A percentile compares a stretch with the other conserved stretches of the same genome.
These are phyloP conservation scores for Mustelus asterias DNA, from an alignment of 2,113 vertebrate genomes.

Conservation along the genomic window DNA sequence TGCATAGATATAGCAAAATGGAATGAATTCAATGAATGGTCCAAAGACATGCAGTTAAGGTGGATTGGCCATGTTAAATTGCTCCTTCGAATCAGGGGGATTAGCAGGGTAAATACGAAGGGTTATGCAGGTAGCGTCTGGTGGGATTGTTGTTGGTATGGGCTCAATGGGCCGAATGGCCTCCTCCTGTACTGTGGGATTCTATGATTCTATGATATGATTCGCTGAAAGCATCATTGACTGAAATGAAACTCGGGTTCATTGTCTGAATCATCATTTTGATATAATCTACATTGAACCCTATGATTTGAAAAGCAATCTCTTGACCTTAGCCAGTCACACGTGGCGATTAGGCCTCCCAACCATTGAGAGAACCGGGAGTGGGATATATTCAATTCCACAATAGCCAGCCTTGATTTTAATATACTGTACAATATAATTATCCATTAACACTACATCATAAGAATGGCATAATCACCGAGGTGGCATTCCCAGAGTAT, in stretches of 20 bases:
- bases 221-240: neutral
- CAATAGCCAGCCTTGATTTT: neutral
- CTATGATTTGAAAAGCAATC: neutral
- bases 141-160: no score
- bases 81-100: no score
- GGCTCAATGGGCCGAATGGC: no score
- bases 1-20: neutral
- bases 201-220: no score
- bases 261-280: neutral
- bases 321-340: neutral
- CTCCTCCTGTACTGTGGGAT: no score
- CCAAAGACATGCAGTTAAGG: no score
- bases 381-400: neutral
- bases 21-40: neutral
- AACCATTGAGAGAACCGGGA: neutral
- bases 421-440: neutral
- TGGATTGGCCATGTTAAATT: no score
- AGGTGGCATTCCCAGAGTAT: neutral
- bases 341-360: neutral
- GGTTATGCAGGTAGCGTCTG: no score
- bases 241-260: neutral
- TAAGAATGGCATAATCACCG: neutral
- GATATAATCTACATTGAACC: neutral
- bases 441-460: neutral
- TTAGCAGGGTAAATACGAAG: no score